phyloP scores from a whole-genome alignment of 2,888 invertebrate genomes.

The Spilarctia lutea region DNA sequence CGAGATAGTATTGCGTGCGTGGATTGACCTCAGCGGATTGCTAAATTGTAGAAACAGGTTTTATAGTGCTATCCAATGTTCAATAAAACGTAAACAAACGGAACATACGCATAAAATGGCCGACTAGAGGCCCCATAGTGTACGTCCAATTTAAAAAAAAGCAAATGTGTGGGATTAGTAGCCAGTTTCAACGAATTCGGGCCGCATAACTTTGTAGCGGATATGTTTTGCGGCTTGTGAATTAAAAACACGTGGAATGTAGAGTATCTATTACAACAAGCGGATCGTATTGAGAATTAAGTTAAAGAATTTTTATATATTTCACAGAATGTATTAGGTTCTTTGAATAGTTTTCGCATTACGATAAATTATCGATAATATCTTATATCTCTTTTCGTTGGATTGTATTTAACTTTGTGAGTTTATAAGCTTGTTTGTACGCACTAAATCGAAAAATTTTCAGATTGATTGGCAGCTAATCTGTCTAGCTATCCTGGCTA shows the following conservation, averaged over 20 bases:
- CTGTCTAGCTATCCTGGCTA: not conserved
- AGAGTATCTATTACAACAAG: slow-evolving; percentile 1
- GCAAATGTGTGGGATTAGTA: slow-evolving; percentile 14
- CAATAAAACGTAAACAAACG: slow-evolving; percentile 55
- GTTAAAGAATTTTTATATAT: not conserved
- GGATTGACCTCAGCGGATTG: slow-evolving; percentile 53
- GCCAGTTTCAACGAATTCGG: slow-evolving; percentile 17
- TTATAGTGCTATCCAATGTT: slow-evolving; percentile 46
- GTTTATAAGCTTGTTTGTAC: not conserved
- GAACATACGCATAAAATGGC: slow-evolving; percentile 51
- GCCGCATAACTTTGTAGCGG: slow-evolving; percentile 19
- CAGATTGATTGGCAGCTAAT: not conserved
- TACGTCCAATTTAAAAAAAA: slow-evolving; percentile 33
- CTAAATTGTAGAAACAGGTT: slow-evolving; percentile 55
- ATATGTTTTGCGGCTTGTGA: not conserved
- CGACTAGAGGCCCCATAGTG: slow-evolving; percentile 31
- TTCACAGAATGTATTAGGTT: not conserved
- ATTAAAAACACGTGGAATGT: slow-evolving; percentile 1
- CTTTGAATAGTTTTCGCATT: not conserved
- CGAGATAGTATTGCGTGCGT: slow-evolving; percentile 49
- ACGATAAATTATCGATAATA: too few relatives aligned
- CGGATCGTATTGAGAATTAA: slow-evolving; percentile 2
- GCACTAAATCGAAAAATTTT: not conserved
- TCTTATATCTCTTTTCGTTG: too few relatives aligned
- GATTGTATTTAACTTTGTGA: not conserved